These are phyloP conservation scores for Crypturellus tataupa DNA, from an alignment of 2,797 vertebrate genomes.

Conservation along the genomic window DNA sequence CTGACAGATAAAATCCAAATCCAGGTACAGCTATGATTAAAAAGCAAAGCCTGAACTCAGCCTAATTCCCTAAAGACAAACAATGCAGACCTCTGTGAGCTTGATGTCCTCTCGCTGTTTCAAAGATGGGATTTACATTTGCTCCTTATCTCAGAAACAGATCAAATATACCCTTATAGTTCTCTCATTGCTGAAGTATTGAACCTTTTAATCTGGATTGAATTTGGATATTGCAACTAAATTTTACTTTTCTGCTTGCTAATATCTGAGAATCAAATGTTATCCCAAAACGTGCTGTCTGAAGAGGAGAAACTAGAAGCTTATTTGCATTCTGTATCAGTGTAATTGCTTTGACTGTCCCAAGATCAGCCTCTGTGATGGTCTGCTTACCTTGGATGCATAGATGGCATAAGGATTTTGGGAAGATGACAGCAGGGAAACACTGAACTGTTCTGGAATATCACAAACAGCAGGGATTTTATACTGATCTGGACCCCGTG, in stretches of 20 bases:
- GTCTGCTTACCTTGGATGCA: conserved; percentile 88
- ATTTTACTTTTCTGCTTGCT: not conserved
- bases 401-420: conserved; percentile 88
- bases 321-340: not conserved
- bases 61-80: not conserved
- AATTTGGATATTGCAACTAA: not conserved
- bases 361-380: not conserved
- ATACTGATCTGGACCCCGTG: conserved; percentile 88
- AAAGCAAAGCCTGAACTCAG: not conserved
- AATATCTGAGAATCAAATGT: not conserved
- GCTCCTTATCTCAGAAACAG: not conserved
- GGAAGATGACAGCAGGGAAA: conserved; percentile 84
- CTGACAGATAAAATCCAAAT: not conserved
- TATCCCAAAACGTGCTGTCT: not conserved
- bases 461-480: conserved; percentile 90
- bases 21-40: not conserved
- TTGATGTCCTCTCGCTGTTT: not conserved
- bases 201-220: not conserved
- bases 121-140: not conserved
- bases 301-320: not conserved
- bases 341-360: not conserved
- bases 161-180: not conserved
- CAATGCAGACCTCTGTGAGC: not conserved
- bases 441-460: conserved; percentile 84
- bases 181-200: not conserved